Evolutionary conservation across 2,113 vertebrate genomes (phyloP), one percentile per base, ranked within the genome.

Genomic region (Macheiramphus alcinus): DNA sequence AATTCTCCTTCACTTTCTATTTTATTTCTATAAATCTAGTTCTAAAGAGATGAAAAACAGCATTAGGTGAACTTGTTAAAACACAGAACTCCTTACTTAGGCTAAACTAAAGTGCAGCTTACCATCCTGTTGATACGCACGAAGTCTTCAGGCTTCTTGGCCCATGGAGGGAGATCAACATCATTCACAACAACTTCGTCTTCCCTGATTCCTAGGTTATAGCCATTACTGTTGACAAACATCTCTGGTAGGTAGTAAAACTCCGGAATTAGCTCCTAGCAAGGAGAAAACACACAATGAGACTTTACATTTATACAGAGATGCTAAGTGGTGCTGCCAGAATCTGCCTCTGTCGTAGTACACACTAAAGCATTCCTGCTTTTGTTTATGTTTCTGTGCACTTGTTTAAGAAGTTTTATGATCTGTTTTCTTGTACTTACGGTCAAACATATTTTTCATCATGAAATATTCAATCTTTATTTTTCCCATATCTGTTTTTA

Each of bases 241-340:
- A 99, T 99, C 98, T 99, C 99, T 0, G 99, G 99, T 66, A 99
- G 98, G 97, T 99, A 99, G 98, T 99, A 99, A 98, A 99, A 99
- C 97, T 99, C 99, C 31, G 99, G 99, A 96, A 99, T 99, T 95
- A 99, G 98, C 68, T 99, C 99, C 99, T 99, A 95, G 34, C 42
- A 79, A 66, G 38, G 58, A 97, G 52, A 86, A 97, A 97, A 89
- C 22, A 88, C 6, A 87, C 14, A 22, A 55, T 50, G 36, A 95
- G 82, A 85, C 47, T 61, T 52, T 67, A 67, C 7, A 56, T 53
- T 94, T 71, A 72, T 42, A 73, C 40, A 85, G 71, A 89, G 47
- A 61, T 34, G 23, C 9, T 68, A 75, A 74, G 75, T 5, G 10
- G 8, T 71, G 11, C 45, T 87, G 47, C 15, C n/a, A 80, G 31